Base-by-base conservation (phyloP, 2,888 invertebrate species). In the Myopa tessellatipennis region DNA sequence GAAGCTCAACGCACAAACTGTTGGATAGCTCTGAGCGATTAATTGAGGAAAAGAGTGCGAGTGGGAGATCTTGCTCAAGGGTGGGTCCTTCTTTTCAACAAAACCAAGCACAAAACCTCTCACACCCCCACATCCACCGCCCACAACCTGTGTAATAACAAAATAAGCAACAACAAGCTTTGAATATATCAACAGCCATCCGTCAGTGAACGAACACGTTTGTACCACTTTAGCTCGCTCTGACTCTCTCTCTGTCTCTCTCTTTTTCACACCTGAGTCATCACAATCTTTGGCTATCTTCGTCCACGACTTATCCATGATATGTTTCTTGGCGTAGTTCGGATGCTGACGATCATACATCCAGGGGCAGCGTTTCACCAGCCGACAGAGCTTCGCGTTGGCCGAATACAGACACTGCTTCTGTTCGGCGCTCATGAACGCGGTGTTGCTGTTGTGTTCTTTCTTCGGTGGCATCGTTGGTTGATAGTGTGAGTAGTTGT, bases 331-430 rank as follows among this genome's bases (percentile, higher is more conserved):
- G 16, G 79, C 81, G 75, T 84, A 83, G 78, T 84, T 82, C 34
- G 81, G 75, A 60, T 82, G 82, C 74, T 82, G 81, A 7, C 83
- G 83, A 80, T 84, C 83, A 72, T 84, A 84, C 81, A 84, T 82
- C 78, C 84, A 84, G 8, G 84, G 83, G 69, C 82, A 82, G 61
- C 80, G 80, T 52, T 81, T 81, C 26, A 84, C 83, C 70, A 84
- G 50, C 3, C 81, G 82, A 63, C 84, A 84, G 34, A 84, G 78
- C 77, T 83, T 84, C 38, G 83, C 79, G 76, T 83, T 83, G 6
- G 81, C 81, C 63, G 78, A 65, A 73, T 78, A 81, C 8, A 80
- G 77, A n/a, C 79, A 76, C 36, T 80, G 81, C 18, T 81, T 80
- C 45, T 81, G 81, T 60, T 83, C 83, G 50, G 81, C 81, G 0